phyloP scores from a whole-genome alignment of 2,797 vertebrate genomes.

The Cirrhinus molitorella region DNA sequence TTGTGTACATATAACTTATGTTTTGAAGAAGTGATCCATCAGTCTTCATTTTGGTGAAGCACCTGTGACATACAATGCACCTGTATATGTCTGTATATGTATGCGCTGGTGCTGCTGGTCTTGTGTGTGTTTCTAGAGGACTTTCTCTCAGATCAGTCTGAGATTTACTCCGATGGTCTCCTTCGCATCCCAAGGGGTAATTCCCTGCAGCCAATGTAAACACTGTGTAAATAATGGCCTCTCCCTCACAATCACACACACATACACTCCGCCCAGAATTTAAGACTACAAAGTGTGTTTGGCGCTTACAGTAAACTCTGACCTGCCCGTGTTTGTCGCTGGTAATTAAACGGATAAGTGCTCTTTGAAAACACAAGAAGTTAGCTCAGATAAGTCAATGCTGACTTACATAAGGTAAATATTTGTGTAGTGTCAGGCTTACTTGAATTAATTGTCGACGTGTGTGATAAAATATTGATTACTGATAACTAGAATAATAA shows the following conservation, averaged over 20 bases:
- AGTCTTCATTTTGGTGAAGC: neutral
- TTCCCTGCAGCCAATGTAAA: conserved; percentile 72
- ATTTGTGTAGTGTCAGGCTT: conserved; percentile 30
- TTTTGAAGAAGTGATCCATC: neutral
- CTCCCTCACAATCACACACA: conserved; percentile 52
- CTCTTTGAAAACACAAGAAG: conserved; percentile 52
- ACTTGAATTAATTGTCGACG: neutral
- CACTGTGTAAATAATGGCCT: conserved; percentile 74
- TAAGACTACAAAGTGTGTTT: conserved; percentile 65
- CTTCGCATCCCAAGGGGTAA: conserved; percentile 63
- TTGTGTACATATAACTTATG: neutral
- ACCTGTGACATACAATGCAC: neutral
- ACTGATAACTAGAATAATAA: neutral
- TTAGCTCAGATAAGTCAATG: conserved; percentile 28
- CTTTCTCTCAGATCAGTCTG: conserved; percentile 13
- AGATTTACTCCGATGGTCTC: conserved; percentile 40
- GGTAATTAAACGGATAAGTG: conserved; percentile 66
- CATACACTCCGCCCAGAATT: conserved; percentile 43
- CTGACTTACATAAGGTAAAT: conserved; percentile 28
- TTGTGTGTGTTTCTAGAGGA: conserved; percentile 58
- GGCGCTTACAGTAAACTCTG: conserved; percentile 64
- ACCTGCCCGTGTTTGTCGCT: conserved; percentile 66
- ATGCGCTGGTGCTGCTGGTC: conserved; percentile 28
- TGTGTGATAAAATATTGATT: neutral
- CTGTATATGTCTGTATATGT: neutral